Evolutionary conservation across 2,113 vertebrate species (phyloP), one percentile per base, ranked within the genome.

Genomic region (Hippotragus niger): DNA sequence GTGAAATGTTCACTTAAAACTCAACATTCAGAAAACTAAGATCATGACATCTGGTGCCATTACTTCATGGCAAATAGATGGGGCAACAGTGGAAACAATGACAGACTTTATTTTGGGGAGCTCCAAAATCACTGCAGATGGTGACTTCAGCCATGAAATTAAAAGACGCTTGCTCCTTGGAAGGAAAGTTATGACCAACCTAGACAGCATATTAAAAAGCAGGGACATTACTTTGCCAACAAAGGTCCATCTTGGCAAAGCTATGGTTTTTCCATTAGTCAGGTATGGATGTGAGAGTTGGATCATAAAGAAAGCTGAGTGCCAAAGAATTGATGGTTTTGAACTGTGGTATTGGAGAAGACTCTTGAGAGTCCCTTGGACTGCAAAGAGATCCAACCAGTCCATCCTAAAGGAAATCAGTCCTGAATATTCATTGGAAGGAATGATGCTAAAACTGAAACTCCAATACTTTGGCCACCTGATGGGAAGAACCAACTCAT

Each of bases 21-120:
- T 67, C 33, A 67, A 67, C 33, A n/a, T 67, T 67, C 33, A 67
- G 33, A 67, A 67, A 67, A 67, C 33, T 10, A 36, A 67, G 33
- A 67, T 67, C 64, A 67, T 19, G 16, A 4, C 64, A 36, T 67
- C 64, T n/a, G 17, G 33, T 67, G 2, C 64, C 33, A 67, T 67
- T 4, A 67, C 17, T 67, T 67, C 64, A 36, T 21, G 64, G 33
- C 2, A 67, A 67, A 10, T 67, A 67, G 64, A 67, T 36, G 33
- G 2, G 7, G 7, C 8, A 67, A 67, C 8, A 67, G 62, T 9
- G 2, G 62, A n/a, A n/a, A n/a, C 16, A n/a, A 2, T 19, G 62
- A 4, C 33, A n/a, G 33, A 2, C 33, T 67, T n/a, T n/a, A 19
- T 19, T 67, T n/a, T 19, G 0, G 1, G 7, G 33, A 4, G 64